Base-by-base conservation (phyloP, 2,797 vertebrate species). In the Lagodon rhomboides region DNA sequence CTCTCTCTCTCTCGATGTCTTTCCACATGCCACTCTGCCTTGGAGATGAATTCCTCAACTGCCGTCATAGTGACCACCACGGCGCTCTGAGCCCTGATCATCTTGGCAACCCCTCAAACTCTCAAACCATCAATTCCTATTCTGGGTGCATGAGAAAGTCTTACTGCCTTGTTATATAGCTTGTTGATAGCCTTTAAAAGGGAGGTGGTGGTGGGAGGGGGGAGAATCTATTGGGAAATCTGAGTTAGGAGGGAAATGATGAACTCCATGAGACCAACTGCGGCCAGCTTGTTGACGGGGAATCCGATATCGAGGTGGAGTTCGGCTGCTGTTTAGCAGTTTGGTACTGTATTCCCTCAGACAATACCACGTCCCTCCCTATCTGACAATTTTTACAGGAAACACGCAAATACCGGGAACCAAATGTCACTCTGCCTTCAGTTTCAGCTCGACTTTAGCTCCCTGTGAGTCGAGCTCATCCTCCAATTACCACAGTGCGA, bases 1-100 rank as follows among this genome's bases (percentile, higher is more conserved):
- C 47, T 68, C 60, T 51, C 55, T 43, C 34, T 46, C 34, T 16
- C 68, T 34, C 47, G 23, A 87, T 73, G 71, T 91, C 88, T 62
- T 68, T 82, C 82, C 75, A 76, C 58, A 82, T 74, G 74, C 75
- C 58, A 51, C 83, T 82, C 76, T 18, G 67, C 51, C 77, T 82
- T 60, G 59, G 82, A 69, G 82, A 90, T 78, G 54, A 86, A 89
- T 90, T 79, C 90, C 76, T 70, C n/a, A 23, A 23, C 76, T 61
- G 87, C 93, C 74, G 83, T 85, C 91, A 93, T 90, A 86, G 92
- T 54, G 74, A 94, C 85, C 75, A 60, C 73, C 72, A 27, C 15
- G 66, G 72, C 30, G 17, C 87, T 47, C 23, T 20, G 68, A 75
- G 46, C 60, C 54, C 54, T 17, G 23, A 71, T 85, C 79, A 84